These are phyloP conservation scores for Apis cerana DNA, from an alignment of 1,140 invertebrate species.

Conservation along the genomic window DNA sequence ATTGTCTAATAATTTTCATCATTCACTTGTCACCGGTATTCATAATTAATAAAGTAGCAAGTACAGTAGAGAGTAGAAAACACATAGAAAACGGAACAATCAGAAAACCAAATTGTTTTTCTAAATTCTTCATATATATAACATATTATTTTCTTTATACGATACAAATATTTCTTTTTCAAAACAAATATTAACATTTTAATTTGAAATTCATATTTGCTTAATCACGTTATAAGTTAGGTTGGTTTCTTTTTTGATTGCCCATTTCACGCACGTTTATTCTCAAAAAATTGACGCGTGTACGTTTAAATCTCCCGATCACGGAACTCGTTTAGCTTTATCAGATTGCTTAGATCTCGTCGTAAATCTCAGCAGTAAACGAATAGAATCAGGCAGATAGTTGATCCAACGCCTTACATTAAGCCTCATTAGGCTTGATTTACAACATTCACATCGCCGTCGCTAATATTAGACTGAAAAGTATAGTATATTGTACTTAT, in stretches of 20 bases:
- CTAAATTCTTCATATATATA: too few species aligned
- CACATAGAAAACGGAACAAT: too few species aligned
- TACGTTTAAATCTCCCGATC: background rate
- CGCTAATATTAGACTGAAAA: too few species aligned
- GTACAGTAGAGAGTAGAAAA: too few species aligned
- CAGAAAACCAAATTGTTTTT: too few species aligned
- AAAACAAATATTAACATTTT: background rate
- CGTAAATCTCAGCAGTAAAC: conserved; percentile 19
- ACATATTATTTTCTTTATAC: too few species aligned
- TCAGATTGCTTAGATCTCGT: conserved; percentile 10
- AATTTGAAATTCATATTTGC: background rate
- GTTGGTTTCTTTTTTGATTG: background rate
- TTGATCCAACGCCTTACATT: conserved; percentile 6
- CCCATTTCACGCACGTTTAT: too few species aligned
- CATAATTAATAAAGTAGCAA: too few species aligned
- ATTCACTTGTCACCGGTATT: too few species aligned
- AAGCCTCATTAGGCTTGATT: conserved; percentile 32
- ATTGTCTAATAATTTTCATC: too few species aligned
- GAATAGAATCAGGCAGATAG: conserved; percentile 11
- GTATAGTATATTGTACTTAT: too few species aligned
- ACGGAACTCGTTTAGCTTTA: background rate
- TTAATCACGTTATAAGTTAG: background rate
- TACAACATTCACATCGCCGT: background rate
- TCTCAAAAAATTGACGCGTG: background rate
- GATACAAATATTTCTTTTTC: fast-evolving